Conservation (phyloP, 2,113 vertebrate species). For the Pterocles gutturalis region DNA sequence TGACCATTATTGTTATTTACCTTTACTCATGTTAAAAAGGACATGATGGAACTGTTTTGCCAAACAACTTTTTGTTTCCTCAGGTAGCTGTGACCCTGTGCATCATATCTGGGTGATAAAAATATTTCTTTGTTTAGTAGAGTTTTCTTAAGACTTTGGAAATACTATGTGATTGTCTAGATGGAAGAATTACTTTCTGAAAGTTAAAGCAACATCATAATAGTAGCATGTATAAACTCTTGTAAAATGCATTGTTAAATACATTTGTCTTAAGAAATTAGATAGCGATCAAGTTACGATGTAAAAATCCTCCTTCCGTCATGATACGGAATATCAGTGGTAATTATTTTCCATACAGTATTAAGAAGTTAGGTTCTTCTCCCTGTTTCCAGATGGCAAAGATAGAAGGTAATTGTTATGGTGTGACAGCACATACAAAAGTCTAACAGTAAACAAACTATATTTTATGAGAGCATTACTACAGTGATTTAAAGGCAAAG, state of each 20-base stretch:
- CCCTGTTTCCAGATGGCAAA: slow-evolving; percentile 6
- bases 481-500: slow-evolving; percentile 47
- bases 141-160: background rate
- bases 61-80: background rate
- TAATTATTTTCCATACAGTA: background rate
- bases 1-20: background rate
- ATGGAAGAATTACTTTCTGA: background rate
- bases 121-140: background rate
- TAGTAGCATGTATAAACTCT: background rate
- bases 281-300: background rate
- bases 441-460: background rate
- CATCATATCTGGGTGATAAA: background rate
- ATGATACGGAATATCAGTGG: background rate
- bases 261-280: background rate
- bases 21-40: background rate
- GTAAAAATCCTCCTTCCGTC: background rate
- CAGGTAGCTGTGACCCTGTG: background rate
- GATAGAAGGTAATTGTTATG: background rate
- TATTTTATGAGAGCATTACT: slow-evolving; percentile 27
- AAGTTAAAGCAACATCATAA: background rate
- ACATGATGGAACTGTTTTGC: background rate
- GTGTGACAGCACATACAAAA: background rate
- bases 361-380: background rate
- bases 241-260: background rate
- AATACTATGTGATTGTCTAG: background rate